Evolutionary conservation across 1,140 invertebrate genomes (phyloP).

Genomic region (Globodera ellingtonae): DNA sequence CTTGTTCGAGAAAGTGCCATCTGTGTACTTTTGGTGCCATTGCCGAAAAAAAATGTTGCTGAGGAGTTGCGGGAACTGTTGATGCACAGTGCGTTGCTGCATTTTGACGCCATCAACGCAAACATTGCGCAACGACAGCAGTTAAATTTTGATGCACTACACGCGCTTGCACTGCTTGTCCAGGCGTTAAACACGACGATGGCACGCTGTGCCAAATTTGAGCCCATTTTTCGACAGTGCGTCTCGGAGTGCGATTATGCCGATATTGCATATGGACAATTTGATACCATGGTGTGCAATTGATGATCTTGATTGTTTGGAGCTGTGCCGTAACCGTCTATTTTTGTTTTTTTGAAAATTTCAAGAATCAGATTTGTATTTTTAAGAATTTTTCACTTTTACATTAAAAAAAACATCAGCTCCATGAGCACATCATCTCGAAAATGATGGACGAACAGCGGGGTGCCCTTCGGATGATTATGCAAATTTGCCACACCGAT

Average conservation of each 20-base stretch:
- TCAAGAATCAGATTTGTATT: too few relatives aligned
- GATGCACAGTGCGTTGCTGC: slow-evolving; percentile 13
- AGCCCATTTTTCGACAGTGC: slow-evolving; percentile 54
- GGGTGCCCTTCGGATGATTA: slow-evolving; percentile 49
- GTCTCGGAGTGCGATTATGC: slow-evolving; percentile 52
- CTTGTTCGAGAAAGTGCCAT: slow-evolving; percentile 59
- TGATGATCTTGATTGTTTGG: neutral
- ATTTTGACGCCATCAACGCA: slow-evolving; percentile 24
- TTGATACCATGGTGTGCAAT: slow-evolving; percentile 53
- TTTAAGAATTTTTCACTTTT: neutral
- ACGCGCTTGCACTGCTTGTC: slow-evolving; percentile 54
- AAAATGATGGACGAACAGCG: slow-evolving; percentile 63
- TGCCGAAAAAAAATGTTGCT: slow-evolving; percentile 2
- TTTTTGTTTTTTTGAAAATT: too few relatives aligned
- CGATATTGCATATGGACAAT: slow-evolving; percentile 52
- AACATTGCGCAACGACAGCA: slow-evolving; percentile 14
- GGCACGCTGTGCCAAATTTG: slow-evolving; percentile 54
- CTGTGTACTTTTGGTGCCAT: slow-evolving; percentile 33
- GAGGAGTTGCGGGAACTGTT: slow-evolving; percentile 10
- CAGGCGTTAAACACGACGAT: slow-evolving; percentile 52
- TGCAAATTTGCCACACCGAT: slow-evolving; percentile 14
- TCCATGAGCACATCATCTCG: slow-evolving; percentile 57
- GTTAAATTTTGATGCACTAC: slow-evolving; percentile 37
- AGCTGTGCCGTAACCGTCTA: neutral
- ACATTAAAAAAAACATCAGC: slow-evolving; percentile 23